phyloP scores from a whole-genome alignment of 2,797 vertebrate species.

The Gastrophryne carolinensis region DNA sequence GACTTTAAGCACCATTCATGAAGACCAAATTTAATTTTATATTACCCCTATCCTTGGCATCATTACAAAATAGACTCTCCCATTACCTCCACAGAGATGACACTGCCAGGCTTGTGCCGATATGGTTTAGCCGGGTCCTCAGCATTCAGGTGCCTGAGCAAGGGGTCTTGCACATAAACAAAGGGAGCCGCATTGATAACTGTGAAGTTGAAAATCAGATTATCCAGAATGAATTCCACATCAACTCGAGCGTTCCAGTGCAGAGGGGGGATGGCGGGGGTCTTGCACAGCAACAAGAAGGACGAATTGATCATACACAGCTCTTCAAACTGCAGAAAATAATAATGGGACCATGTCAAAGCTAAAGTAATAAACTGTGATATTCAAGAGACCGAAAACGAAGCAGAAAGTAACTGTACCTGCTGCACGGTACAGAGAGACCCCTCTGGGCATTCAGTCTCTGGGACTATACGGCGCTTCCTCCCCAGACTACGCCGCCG shows the following conservation, averaged over 20 bases:
- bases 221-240: conserved; percentile 90
- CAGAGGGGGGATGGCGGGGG: conserved; percentile 77
- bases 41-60: no score
- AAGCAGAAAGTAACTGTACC: conserved; percentile 55
- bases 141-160: conserved; percentile 78
- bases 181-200: conserved; percentile 75
- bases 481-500: conserved; percentile 60
- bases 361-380: neutral
- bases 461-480: conserved; percentile 68
- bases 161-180: conserved; percentile 84
- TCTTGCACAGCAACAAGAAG: conserved; percentile 82
- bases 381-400: neutral
- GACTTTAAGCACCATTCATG: no score
- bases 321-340: conserved; percentile 79
- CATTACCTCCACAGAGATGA: conserved; percentile 93
- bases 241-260: conserved; percentile 66
- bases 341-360: neutral
- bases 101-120: conserved; percentile 92
- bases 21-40: no score
- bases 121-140: conserved; percentile 82
- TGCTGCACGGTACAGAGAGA: conserved; percentile 70
- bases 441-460: conserved; percentile 67
- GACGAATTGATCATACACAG: conserved; percentile 85
- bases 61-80: no score
- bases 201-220: conserved; percentile 84